Base-by-base conservation (phyloP, 2,113 vertebrate species). In the Pandion haliaetus region DNA sequence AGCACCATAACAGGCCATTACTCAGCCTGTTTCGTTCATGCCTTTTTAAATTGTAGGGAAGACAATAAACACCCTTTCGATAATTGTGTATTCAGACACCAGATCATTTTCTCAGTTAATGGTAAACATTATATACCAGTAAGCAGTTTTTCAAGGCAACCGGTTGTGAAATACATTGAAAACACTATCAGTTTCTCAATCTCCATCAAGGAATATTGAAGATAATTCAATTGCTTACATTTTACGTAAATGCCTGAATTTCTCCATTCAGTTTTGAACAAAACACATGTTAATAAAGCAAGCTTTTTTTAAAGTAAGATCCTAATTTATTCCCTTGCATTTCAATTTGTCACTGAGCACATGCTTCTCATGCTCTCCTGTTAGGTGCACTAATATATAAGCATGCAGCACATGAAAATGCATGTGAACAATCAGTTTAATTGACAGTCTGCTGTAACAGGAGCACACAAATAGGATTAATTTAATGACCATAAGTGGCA, bases 121-220 rank as follows among this genome's bases (percentile, higher is more conserved):
- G 58, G 94, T 90, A 95, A 94, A 96, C 25, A 76, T 95, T 79
- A 92, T 94, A 95, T 95, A 97, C 69, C 84, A 74, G 49, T 86
- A 96, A 98, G 95, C 96, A 96, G 96, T 97, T 98, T 98, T 97
- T 97, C 90, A 96, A 98, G 89, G 97, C 97, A 97, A 97, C 81
- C 82, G 24, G 54, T 98, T 98, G 98, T 97, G 96, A 98, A 98
- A 97, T 92, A 77, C 50, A 77, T 74, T 18, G 47, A 97, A 98
- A 98, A 97, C 81, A 90, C 66, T 88, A 86, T 76, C 38, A 92
- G 73, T 96, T 93, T 87, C 40, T 91, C 72, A 71, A 81, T 91
- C 13, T 24, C 85, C 96, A 90, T 82, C 85, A 92, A 84, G 88
- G 91, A 94, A 97, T 94, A 92, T n/a, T 71, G 80, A 96, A 97